Percentiles rank a stretch among this genome's conserved stretches.
Conservation (phyloP, 2,797 vertebrate genomes). For the Tenualosa thibaudeaui region DNA sequence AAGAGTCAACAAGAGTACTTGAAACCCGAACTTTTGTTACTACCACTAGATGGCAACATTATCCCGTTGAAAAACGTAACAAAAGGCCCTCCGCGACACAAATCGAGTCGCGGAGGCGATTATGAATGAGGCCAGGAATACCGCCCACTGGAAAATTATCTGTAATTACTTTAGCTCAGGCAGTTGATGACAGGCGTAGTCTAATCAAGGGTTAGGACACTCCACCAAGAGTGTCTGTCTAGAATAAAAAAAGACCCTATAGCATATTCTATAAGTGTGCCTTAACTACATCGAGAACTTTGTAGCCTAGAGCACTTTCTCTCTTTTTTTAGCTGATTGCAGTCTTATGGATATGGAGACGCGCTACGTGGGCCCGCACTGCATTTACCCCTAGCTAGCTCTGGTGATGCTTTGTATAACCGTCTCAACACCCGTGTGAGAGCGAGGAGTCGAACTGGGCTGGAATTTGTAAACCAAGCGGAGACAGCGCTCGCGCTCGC, state of each 20-base stretch:
- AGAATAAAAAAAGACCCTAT: not conserved
- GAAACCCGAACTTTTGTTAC: not conserved
- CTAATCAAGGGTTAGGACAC: slow-evolving; percentile 22
- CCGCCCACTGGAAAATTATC: slow-evolving; percentile 25
- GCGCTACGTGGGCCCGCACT: not conserved
- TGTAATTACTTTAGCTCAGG: slow-evolving; percentile 24
- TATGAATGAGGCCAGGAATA: slow-evolving; percentile 22
- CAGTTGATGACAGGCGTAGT: slow-evolving; percentile 10
- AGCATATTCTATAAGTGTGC: too few species aligned
- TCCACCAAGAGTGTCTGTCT: not conserved
- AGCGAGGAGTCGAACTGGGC: slow-evolving; percentile 9
- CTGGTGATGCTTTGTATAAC: not conserved
- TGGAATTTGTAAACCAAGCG: slow-evolving; percentile 39
- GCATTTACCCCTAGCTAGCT: not conserved
- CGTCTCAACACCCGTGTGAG: not conserved
- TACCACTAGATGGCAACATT: slow-evolving; percentile 46
- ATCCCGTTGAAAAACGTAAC: slow-evolving; percentile 54
- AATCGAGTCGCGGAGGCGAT: not conserved
- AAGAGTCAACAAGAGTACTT: too few species aligned
- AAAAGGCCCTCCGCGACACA: not conserved
- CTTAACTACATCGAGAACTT: not conserved
- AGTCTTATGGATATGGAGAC: too few species aligned
- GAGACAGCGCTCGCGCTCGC: slow-evolving; percentile 38
- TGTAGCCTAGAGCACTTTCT: not conserved
- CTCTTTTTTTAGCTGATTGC: not conserved